Base-by-base conservation (phyloP, 1,140 invertebrate species). In the Zaprionus camerounensis region DNA sequence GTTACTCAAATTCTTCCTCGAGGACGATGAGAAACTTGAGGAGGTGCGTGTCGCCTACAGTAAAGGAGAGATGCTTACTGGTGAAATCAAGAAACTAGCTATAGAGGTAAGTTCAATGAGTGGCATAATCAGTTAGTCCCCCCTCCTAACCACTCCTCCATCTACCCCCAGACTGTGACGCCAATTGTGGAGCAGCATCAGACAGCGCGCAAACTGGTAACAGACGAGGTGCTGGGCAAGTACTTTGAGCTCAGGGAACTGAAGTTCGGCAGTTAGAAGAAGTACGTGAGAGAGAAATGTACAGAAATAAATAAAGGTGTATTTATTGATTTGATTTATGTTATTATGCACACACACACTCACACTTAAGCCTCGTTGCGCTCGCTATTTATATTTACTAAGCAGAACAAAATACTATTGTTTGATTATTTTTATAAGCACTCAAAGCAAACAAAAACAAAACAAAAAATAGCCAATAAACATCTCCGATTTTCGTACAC, bases 1-100 rank as follows among this genome's bases (percentile, higher is more conserved):
- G 93, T 99, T 99, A 94, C 93, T 99, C 2, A 96, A 94, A 53
- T 99, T 99, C 93, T 99, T 99, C 94, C 90, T 99, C 55, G 98
- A 99, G 75, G 98, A 99, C 94, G 99, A 99, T 93, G 95, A 96
- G 0, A 95, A 95, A 92, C 93, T 99, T 66, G 97, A 97, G 83
- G 92, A 98, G 93, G 97, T 99, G 76, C 94, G 94, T 92, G 93
- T 95, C 92, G 96, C 96, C 59, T 99, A 99, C 91, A 95, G 96
- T 38, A 97, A 95, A 83, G 99, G 99, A 31, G 95, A 96, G 90
- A 94, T 99, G 92, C 93, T 99, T 11, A 99, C 98, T 1, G 99
- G 99, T 5, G 96, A 99, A 93, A 93, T 99, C 34, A 99, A 99
- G 93, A 97, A 98, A 91, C 95, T 97, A 81, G 94, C 99, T 9